These are phyloP conservation scores for Oceanites oceanicus DNA, from an alignment of 2,113 vertebrate genomes.

Conservation along the genomic window DNA sequence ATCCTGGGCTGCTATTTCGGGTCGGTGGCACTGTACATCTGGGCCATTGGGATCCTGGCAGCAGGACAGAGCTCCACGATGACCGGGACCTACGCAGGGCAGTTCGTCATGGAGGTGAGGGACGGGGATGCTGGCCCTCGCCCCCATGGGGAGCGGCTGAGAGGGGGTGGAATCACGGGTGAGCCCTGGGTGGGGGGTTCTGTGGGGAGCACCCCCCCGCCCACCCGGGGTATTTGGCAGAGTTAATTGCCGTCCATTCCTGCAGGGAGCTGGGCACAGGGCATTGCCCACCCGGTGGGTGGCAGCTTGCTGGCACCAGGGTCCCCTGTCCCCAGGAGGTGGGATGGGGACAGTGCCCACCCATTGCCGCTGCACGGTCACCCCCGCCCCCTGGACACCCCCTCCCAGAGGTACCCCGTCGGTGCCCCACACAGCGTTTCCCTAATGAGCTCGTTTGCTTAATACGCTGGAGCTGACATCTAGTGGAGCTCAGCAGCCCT, in stretches of 20 bases:
- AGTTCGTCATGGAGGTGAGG: slow-evolving; percentile 84
- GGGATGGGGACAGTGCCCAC: neutral
- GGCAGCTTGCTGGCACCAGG: neutral
- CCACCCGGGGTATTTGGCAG: neutral
- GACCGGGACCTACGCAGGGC: slow-evolving; percentile 81
- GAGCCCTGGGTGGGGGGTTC: neutral
- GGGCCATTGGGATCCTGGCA: slow-evolving; percentile 79
- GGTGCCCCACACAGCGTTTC: neutral
- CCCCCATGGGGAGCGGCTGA: neutral
- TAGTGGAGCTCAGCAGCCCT: neutral
- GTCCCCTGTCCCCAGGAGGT: neutral
- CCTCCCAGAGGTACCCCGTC: neutral
- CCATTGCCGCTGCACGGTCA: neutral
- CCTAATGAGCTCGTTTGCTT: neutral
- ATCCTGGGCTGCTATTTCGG: slow-evolving; percentile 81
- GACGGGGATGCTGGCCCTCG: neutral
- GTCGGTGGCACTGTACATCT: slow-evolving; percentile 74
- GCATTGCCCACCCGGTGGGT: neutral
- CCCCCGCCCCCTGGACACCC: neutral
- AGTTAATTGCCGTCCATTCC: neutral
- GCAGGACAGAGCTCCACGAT: slow-evolving; percentile 84
- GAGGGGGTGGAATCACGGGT: neutral
- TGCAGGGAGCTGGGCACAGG: neutral
- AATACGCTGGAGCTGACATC: slow-evolving; percentile 21
- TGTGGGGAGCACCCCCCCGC: fast-evolving